phyloP scores from a whole-genome alignment of 1,140 invertebrate genomes.

The Rhopalosiphum padi region DNA sequence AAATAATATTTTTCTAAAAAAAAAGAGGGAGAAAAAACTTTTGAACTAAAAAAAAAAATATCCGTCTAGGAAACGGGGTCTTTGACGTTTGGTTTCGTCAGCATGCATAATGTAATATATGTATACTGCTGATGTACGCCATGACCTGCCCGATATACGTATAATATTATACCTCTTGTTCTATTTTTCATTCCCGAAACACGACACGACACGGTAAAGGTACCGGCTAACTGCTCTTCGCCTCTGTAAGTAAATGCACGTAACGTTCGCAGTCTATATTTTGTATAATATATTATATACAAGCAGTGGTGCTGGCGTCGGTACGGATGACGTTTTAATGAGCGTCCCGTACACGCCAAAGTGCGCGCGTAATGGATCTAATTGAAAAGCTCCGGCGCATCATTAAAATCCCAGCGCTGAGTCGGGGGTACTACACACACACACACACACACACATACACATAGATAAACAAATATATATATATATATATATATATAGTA shows the following conservation, averaged over 20 bases:
- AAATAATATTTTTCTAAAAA: not conserved
- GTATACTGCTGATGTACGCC: not conserved
- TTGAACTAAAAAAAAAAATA: not conserved
- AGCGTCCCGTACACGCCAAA: not conserved
- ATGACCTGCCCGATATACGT: not conserved
- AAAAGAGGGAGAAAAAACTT: not conserved
- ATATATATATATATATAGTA: no score
- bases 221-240: not conserved
- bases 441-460: not conserved
- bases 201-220: not conserved
- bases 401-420: conserved; percentile 27
- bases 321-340: conserved; percentile 37
- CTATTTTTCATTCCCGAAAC: conserved; percentile 11
- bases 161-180: conserved; percentile 17
- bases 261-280: conserved; percentile 1
- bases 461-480: no score
- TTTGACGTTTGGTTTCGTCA: not conserved
- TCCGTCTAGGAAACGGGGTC: not conserved
- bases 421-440: not conserved
- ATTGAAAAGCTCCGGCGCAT: conserved; percentile 36
- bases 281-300: conserved; percentile 15
- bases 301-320: not conserved
- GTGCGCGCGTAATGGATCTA: conserved; percentile 37
- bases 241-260: not conserved
- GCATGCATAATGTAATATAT: not conserved